A percentile compares a stretch with the other conserved stretches of the same genome.
Evolutionary conservation across 2,888 invertebrate genomes (phyloP).

Genomic region (Leptura quadrifasciata): DNA sequence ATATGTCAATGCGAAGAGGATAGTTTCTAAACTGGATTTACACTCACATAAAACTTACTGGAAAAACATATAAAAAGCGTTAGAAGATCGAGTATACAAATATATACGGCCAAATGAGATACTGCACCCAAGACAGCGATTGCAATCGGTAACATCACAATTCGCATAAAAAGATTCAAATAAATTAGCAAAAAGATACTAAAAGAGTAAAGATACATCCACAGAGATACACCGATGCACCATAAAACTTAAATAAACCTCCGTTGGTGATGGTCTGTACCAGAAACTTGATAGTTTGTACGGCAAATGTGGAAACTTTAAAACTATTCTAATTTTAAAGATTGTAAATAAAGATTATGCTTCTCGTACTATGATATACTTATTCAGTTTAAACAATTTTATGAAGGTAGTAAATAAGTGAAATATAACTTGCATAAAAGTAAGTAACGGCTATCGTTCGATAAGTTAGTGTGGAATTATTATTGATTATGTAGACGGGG

Average conservation of each 20-base stretch:
- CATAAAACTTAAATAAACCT: neutral
- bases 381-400: slow-evolving; percentile 9
- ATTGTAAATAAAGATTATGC: slow-evolving; percentile 9
- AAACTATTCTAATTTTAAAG: slow-evolving; percentile 16
- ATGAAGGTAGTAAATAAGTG: slow-evolving; percentile 2
- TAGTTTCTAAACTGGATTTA: neutral
- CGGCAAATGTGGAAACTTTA: neutral
- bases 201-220: slow-evolving; percentile 11
- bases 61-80: slow-evolving; percentile 1
- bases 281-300: neutral
- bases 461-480: neutral
- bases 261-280: neutral
- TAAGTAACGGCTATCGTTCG: neutral
- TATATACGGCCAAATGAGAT: neutral
- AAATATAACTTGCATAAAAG: neutral
- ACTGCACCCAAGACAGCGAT: slow-evolving; percentile 14
- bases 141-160: neutral
- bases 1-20: neutral
- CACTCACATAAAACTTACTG: neutral
- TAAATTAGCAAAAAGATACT: slow-evolving; percentile 11
- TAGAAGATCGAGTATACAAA: neutral
- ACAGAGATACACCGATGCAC: neutral
- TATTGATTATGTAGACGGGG: too few relatives aligned
- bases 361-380: neutral
- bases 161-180: neutral